Percentiles rank a stretch among this genome's conserved stretches.
Evolutionary conservation across 2,888 invertebrate genomes (phyloP).

Genomic region (Galerucella nymphaeae): DNA sequence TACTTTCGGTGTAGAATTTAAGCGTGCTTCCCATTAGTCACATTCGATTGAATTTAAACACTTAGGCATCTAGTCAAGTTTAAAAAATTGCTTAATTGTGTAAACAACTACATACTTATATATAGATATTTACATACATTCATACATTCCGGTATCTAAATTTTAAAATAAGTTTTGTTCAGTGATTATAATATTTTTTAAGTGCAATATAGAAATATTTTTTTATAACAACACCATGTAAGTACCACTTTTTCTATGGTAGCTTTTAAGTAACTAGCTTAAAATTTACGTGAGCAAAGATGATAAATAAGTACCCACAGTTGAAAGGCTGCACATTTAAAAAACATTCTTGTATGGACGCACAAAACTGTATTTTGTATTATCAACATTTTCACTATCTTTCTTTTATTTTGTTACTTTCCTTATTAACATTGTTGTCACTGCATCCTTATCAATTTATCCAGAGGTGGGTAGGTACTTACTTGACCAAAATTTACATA

Average conservation of each 20-base stretch:
- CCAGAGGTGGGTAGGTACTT: too few species aligned
- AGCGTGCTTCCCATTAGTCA: slow-evolving; percentile 42
- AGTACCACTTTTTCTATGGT: slow-evolving; percentile 6
- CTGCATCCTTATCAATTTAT: too few species aligned
- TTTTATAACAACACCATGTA: background rate
- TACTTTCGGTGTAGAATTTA: slow-evolving; percentile 54
- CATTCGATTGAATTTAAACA: slow-evolving; percentile 54
- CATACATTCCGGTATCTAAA: background rate
- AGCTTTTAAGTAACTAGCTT: background rate
- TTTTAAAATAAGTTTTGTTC: slow-evolving; percentile 18
- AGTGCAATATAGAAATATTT: slow-evolving; percentile 8
- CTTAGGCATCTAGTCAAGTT: slow-evolving; percentile 56
- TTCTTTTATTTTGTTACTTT: too few species aligned
- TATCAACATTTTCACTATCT: too few species aligned
- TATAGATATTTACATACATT: too few species aligned
- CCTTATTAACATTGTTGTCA: too few species aligned
- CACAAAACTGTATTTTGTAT: too few species aligned
- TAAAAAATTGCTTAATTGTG: slow-evolving; percentile 58
- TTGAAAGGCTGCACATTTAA: too few species aligned
- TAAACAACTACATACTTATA: slow-evolving; percentile 51
- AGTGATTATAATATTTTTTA: slow-evolving; percentile 4
- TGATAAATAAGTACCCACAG: too few species aligned
- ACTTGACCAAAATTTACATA: too few species aligned
- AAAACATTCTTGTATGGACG: too few species aligned
- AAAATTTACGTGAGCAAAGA: background rate